These are phyloP conservation scores for Phenacoccus solenopsis DNA, from an alignment of 1,140 invertebrate species.

Conservation along the genomic window DNA sequence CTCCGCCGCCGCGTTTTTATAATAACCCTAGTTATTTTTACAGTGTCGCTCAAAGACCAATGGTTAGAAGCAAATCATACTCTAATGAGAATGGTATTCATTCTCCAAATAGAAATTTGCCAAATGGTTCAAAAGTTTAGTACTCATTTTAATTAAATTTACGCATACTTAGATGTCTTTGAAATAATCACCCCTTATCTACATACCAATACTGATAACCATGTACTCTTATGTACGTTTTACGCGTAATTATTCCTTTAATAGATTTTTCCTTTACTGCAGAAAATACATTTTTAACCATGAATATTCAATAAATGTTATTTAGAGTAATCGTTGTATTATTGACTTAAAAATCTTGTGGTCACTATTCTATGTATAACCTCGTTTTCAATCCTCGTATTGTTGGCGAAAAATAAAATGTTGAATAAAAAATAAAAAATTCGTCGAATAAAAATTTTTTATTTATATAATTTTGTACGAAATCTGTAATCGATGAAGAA, in stretches of 20 bases:
- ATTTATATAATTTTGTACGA: background rate
- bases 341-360: too few relatives aligned
- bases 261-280: background rate
- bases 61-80: background rate
- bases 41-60: conserved; percentile 7
- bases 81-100: conserved; percentile 7
- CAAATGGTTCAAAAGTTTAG: background rate
- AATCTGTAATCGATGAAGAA: background rate
- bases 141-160: background rate
- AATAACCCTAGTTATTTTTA: conserved; percentile 2
- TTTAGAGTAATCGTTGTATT: background rate
- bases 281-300: background rate
- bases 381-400: too few relatives aligned
- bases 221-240: background rate
- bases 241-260: too few relatives aligned
- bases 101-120: background rate
- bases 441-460: background rate
- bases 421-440: background rate
- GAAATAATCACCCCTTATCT: background rate
- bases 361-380: too few relatives aligned
- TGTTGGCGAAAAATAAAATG: too few relatives aligned
- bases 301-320: too few relatives aligned
- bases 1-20: conserved; percentile 5
- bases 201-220: background rate
- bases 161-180: background rate